phyloP scores from a whole-genome alignment of 1,140 invertebrate species.

The Luehdorfia chinensis region DNA sequence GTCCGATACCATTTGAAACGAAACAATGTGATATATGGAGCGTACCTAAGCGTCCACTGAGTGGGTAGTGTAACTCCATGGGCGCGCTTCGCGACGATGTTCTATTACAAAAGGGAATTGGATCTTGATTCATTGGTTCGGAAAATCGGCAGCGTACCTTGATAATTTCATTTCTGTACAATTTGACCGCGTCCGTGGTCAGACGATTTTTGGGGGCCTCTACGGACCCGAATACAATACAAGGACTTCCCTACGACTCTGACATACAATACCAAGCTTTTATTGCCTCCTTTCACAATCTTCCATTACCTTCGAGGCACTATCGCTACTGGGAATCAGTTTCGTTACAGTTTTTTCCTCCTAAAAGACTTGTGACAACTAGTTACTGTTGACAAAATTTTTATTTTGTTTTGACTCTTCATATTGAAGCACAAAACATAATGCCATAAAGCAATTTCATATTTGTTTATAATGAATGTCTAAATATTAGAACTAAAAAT shows the following conservation, averaged over 20 bases:
- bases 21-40: conserved; percentile 46
- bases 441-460: no score
- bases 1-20: conserved; percentile 20
- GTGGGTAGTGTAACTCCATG: conserved; percentile 68
- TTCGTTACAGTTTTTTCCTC: conserved; percentile 67
- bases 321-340: conserved; percentile 66
- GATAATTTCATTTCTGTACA: conserved; percentile 78
- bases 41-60: conserved; percentile 57
- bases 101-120: conserved; percentile 77
- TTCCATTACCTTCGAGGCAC: conserved; percentile 70
- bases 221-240: conserved; percentile 69
- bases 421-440: conserved; percentile 13
- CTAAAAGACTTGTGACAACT: conserved; percentile 54
- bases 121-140: conserved; percentile 77
- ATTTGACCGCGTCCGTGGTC: conserved; percentile 75
- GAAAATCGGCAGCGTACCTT: conserved; percentile 77
- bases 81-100: conserved; percentile 70
- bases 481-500: no score
- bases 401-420: conserved; percentile 40
- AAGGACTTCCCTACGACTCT: conserved; percentile 60
- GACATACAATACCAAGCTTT: conserved; percentile 75
- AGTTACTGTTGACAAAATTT: conserved; percentile 41
- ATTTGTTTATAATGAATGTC: no score
- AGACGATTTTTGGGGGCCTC: conserved; percentile 67
- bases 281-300: conserved; percentile 76